These are phyloP conservation scores for Salmo trutta DNA, from an alignment of 2,797 vertebrate genomes.

Conservation along the genomic window DNA sequence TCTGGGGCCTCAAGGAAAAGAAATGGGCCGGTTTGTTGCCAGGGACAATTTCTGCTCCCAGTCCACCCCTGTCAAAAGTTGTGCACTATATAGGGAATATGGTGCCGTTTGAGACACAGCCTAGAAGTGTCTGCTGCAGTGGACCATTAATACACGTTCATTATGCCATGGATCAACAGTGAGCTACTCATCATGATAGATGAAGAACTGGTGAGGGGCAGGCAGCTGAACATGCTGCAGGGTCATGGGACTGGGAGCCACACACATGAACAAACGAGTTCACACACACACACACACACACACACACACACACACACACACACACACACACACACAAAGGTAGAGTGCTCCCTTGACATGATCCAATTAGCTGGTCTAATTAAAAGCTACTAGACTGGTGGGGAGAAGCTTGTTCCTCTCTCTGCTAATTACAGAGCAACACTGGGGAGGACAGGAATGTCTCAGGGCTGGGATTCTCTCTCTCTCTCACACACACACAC, in stretches of 20 bases:
- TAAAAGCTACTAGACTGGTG: conserved; percentile 56
- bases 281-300: conserved; percentile 21
- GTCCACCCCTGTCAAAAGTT: too few species aligned
- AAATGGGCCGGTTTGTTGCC: too few species aligned
- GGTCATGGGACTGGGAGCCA: neutral
- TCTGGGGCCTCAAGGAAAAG: too few species aligned
- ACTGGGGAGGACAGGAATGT: conserved; percentile 45
- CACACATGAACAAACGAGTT: too few species aligned
- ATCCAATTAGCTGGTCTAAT: conserved; percentile 66
- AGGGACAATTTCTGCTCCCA: too few species aligned
- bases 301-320: neutral
- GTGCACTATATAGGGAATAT: too few species aligned
- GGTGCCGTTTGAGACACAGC: too few species aligned
- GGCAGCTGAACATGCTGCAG: neutral
- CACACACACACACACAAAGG: conserved; percentile 30
- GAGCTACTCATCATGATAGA: conserved; percentile 2
- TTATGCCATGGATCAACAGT: conserved; percentile 17
- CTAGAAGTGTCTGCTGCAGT: too few species aligned
- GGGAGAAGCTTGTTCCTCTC: conserved; percentile 55
- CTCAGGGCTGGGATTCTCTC: conserved; percentile 38
- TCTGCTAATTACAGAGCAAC: conserved; percentile 61
- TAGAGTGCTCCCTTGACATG: conserved; percentile 37
- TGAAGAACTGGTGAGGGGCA: neutral
- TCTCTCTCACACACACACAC: neutral
- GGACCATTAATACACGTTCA: neutral